Percentiles rank a stretch among this genome's conserved stretches.
phyloP scores from a whole-genome alignment of 1,140 invertebrate genomes.

The Lasioglossum albipes region DNA sequence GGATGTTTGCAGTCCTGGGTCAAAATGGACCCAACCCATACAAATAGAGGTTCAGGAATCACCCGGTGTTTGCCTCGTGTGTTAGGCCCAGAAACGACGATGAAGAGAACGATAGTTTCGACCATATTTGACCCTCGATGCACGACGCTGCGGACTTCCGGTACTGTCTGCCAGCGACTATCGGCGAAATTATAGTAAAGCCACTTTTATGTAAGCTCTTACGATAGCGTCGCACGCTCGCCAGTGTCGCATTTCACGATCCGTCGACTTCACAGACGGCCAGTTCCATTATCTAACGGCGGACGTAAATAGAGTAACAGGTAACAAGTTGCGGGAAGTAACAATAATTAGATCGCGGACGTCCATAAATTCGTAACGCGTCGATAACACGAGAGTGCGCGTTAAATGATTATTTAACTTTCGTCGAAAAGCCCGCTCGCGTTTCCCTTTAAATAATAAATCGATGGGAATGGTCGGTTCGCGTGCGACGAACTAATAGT shows the following conservation, averaged over 20 bases:
- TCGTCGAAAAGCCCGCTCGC: too few species aligned
- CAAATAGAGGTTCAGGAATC: not conserved
- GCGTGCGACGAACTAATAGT: too few species aligned
- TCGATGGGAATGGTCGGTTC: too few species aligned
- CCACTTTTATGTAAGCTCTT: not conserved
- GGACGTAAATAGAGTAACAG: not conserved
- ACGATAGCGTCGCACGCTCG: not conserved
- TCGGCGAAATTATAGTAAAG: not conserved
- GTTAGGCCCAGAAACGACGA: conserved; percentile 48
- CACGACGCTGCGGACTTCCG: conserved; percentile 11
- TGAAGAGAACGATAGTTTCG: not conserved
- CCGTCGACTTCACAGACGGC: conserved; percentile 7
- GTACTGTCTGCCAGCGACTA: not conserved
- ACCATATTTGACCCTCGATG: conserved; percentile 20
- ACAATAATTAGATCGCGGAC: not conserved
- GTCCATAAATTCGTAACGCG: too few species aligned
- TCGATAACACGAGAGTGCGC: too few species aligned
- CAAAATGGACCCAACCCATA: too few species aligned
- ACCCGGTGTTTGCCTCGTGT: conserved; percentile 12
- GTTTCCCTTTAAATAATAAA: too few species aligned
- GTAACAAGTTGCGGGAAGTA: not conserved
- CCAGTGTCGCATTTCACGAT: not conserved
- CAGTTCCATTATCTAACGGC: conserved; percentile 9
- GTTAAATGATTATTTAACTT: too few species aligned
- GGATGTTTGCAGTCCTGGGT: too few species aligned